Conservation (phyloP, 2,113 vertebrate genomes). For the Spheniscus mendiculus region DNA sequence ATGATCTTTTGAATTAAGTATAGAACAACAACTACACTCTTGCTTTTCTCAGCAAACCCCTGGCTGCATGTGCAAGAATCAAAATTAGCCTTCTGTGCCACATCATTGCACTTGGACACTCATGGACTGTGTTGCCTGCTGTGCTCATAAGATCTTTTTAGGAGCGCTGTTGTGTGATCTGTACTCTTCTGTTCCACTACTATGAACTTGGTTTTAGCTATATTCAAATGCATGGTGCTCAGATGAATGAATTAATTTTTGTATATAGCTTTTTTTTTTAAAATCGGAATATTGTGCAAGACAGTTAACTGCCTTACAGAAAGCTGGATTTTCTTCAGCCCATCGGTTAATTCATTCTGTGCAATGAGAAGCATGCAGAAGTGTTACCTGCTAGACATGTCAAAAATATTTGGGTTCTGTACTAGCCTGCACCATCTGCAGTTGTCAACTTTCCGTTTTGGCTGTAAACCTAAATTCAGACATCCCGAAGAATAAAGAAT, state of each 20-base stretch:
- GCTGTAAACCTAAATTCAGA: constrained; percentile 42
- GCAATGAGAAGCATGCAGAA: not conserved
- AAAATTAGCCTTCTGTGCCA: not conserved
- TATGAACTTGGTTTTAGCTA: not conserved
- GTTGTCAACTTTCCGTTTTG: constrained; percentile 47
- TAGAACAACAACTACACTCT: not conserved
- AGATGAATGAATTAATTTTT: not conserved
- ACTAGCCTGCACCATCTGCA: constrained; percentile 37
- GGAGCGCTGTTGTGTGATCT: not conserved
- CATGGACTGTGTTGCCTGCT: not conserved
- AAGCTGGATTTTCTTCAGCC: not conserved
- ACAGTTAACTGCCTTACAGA: not conserved
- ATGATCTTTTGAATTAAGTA: not conserved
- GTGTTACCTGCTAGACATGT: not conserved
- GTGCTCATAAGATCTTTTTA: not conserved
- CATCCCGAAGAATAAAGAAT: constrained; percentile 37
- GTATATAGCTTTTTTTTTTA: not conserved
- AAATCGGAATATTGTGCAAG: not conserved
- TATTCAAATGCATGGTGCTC: not conserved
- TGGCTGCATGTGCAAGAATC: not conserved
- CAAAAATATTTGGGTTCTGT: constrained; percentile 16
- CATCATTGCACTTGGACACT: not conserved
- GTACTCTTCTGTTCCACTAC: not conserved
- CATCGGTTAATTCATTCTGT: constrained; percentile 17
- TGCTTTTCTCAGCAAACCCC: not conserved